A percentile compares a stretch with the other conserved stretches of the same genome.
Conservation (phyloP, 2,888 invertebrate species). For the Hydropsyche betteni region DNA sequence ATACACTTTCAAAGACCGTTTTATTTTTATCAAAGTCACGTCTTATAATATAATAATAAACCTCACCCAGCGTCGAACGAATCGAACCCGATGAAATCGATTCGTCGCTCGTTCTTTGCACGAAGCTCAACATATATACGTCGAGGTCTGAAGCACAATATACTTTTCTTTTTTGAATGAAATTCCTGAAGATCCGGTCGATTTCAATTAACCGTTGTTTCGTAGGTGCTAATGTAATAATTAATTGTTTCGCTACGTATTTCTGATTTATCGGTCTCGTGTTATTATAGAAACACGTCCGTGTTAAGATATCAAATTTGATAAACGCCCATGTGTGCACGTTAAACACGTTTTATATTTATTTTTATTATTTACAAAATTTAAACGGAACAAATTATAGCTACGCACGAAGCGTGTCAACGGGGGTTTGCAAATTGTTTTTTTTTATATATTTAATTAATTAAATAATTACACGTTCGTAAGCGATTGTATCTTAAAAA, state of each 20-base stretch:
- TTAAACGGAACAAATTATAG: slow-evolving; percentile 12
- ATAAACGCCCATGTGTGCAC: neutral
- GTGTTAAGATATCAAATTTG: slow-evolving; percentile 13
- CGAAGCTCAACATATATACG: too few species aligned
- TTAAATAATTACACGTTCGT: too few species aligned
- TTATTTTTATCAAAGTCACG: slow-evolving; percentile 16
- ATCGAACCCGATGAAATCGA: neutral
- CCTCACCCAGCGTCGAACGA: too few species aligned
- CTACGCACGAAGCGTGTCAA: slow-evolving; percentile 10
- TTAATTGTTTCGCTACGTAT: neutral
- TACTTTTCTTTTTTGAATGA: too few species aligned
- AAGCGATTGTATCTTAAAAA: too few species aligned
- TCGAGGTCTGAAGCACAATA: neutral
- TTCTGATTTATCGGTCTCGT: neutral
- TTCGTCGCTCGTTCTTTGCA: neutral
- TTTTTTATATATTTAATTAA: too few species aligned
- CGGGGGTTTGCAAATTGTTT: neutral
- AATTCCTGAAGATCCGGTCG: neutral
- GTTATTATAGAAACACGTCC: slow-evolving; percentile 7
- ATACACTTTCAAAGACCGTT: slow-evolving; percentile 1
- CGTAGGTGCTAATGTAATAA: neutral
- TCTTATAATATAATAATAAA: neutral
- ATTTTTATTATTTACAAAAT: neutral
- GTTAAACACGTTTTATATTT: slow-evolving; percentile 4
- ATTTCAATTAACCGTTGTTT: neutral